phyloP scores from a whole-genome alignment of 2,113 vertebrate species.

The Ivindomyrus marchei region DNA sequence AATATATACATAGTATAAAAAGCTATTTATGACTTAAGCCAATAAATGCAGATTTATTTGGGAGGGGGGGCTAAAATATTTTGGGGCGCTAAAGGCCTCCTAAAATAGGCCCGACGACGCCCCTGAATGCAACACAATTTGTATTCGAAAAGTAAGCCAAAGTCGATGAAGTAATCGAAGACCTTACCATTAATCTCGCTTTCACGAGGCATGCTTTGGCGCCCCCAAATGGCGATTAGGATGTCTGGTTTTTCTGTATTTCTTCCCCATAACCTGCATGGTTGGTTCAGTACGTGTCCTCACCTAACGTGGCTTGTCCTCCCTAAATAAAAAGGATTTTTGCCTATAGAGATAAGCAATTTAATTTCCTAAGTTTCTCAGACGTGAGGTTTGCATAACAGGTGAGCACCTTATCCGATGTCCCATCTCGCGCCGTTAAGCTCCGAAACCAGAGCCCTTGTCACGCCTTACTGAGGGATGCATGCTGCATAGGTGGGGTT shows the following conservation, averaged over 20 bases:
- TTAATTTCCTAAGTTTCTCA: background rate
- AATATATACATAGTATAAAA: too few relatives aligned
- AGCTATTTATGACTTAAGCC: too few relatives aligned
- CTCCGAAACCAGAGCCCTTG: background rate
- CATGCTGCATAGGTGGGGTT: background rate
- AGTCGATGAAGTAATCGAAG: background rate
- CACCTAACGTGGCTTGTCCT: slow-evolving; percentile 69
- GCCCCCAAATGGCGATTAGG: slow-evolving; percentile 84
- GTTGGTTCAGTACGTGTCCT: slow-evolving; percentile 62
- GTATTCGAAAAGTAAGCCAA: background rate
- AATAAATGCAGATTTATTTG: too few relatives aligned
- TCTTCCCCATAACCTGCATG: slow-evolving; percentile 74
- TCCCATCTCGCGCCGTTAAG: background rate
- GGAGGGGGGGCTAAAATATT: too few relatives aligned
- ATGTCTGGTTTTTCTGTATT: slow-evolving; percentile 84
- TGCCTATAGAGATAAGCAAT: slow-evolving; percentile 54
- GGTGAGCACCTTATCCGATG: background rate
- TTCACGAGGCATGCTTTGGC: slow-evolving; percentile 61
- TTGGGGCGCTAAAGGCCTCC: background rate
- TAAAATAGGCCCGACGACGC: background rate
- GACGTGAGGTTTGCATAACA: background rate
- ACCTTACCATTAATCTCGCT: slow-evolving; percentile 73
- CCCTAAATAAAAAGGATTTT: slow-evolving; percentile 75
- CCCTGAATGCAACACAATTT: background rate
- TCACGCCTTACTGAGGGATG: background rate